Evolutionary conservation across 2,888 invertebrate species (phyloP), one percentile per base, ranked within the genome.

Genomic region (Plebejus anna): DNA sequence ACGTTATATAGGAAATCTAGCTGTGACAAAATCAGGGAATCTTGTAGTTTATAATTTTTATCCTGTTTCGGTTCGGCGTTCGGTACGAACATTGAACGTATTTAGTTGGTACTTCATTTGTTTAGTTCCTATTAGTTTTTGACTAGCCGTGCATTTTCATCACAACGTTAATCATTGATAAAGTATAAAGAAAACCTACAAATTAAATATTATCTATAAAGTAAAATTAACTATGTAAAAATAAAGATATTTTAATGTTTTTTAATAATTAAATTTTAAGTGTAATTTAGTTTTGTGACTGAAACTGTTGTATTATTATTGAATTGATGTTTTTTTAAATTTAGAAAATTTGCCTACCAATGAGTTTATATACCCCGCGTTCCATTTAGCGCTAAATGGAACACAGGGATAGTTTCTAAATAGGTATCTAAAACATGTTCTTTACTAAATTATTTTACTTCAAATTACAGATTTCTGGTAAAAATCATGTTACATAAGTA

Each of bases 121-220:
- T 66, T 66, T 66, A 36, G 32, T 66, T 66, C 5, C 32, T 66
- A 1, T 32, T 32, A 66, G 32, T 66, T 66, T 61, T 36, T 66
- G 66, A 66, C 66, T 66, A 66, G 66, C 66, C 66, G 16, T 16
- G 66, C 36, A 66, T 66, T 32, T 13, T 66, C 66, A 66, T 36
- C 28, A 22, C 32, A 32, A 66, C 16, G 22, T 66, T 22, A 32
- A 32, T 13, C 5, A 66, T 22, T 13, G 6, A 66, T 36, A 66
- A 32, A 11, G 32, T 32, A 32, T 32, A 66, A 66, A 66, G 7
- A 22, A 32, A 11, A 28, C 32, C 13, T 66, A 32, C 32, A 11
- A 32, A 32, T 61, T 28, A 28, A 28, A 22, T 61, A 59, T 59
- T 61, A 59, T 59, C 3, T 6, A 61, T 28, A 9, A n/a, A 22